Evolutionary conservation across 2,113 vertebrate species (phyloP).

Genomic region (Thinocorus orbignyianus): DNA sequence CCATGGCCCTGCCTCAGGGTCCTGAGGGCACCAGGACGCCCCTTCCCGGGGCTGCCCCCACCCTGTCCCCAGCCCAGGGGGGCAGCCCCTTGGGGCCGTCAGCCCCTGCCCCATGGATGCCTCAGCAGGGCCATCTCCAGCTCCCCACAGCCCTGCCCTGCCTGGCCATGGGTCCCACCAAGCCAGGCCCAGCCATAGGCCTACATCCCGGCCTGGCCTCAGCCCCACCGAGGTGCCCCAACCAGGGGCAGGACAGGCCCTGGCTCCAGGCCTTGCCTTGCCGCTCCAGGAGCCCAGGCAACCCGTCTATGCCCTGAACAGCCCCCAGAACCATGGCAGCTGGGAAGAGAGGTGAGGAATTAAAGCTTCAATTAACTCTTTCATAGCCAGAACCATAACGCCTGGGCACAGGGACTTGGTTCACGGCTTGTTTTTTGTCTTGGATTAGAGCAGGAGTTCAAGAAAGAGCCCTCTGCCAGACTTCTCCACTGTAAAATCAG

Average conservation of each 20-base stretch:
- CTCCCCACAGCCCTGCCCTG: neutral
- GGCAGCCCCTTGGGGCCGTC: no score
- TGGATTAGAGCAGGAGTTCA: accelerated
- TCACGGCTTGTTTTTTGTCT: neutral
- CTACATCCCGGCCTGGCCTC: accelerated
- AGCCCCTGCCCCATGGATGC: accelerated
- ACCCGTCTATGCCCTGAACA: accelerated
- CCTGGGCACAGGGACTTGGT: neutral
- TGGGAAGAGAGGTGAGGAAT: neutral
- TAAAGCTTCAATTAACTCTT: neutral
- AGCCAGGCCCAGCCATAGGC: accelerated
- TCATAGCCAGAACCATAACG: neutral
- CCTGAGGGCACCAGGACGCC: neutral
- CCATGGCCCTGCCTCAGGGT: neutral
- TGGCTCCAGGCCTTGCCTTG: neutral
- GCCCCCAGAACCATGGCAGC: accelerated
- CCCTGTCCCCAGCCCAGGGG: neutral
- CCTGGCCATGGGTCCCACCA: accelerated
- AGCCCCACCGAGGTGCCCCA: neutral
- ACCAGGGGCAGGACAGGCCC: accelerated
- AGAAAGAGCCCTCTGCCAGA: neutral
- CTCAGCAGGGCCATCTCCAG: accelerated
- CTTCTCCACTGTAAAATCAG: neutral
- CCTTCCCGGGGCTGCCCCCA: neutral
- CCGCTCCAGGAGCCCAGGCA: accelerated